A percentile compares a stretch with the other conserved stretches of the same genome.
These are phyloP conservation scores for Drepanosiphum platanoidis DNA, from an alignment of 2,888 invertebrate genomes.

Conservation along the genomic window DNA sequence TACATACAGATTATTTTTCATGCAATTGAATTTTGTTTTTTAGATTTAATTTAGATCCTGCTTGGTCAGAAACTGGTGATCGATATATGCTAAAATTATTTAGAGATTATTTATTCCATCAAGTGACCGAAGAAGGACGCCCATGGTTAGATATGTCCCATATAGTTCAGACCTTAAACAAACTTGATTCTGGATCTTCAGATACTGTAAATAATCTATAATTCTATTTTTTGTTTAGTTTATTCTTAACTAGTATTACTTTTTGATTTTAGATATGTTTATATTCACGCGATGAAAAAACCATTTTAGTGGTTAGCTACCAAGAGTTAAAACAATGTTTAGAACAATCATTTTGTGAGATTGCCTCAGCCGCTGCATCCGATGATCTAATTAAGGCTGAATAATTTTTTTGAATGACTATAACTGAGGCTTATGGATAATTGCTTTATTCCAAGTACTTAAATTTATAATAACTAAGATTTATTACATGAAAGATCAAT, in stretches of 20 bases:
- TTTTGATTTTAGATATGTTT: slow-evolving; percentile 80
- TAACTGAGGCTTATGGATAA: not conserved
- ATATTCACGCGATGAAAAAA: slow-evolving; percentile 96
- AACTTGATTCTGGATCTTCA: slow-evolving; percentile 83
- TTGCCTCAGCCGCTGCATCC: slow-evolving; percentile 69
- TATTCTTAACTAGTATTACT: slow-evolving; percentile 63
- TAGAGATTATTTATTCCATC: slow-evolving; percentile 97
- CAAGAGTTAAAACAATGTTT: slow-evolving; percentile 95
- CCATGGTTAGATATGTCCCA: slow-evolving; percentile 98
- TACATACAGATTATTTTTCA: slow-evolving; percentile 36
- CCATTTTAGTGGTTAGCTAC: slow-evolving; percentile 93
- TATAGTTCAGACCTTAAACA: slow-evolving; percentile 91
- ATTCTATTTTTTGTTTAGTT: slow-evolving; percentile 38
- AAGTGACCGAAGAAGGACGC: slow-evolving; percentile 88
- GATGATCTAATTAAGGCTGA: slow-evolving; percentile 58
- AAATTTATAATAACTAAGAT: slow-evolving; percentile 47
- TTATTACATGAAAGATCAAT: slow-evolving; percentile 24
- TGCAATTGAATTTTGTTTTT: slow-evolving; percentile 64
- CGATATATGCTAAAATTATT: slow-evolving; percentile 98
- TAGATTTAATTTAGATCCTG: slow-evolving; percentile 89
- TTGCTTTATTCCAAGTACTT: slow-evolving; percentile 49
- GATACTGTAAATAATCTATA: slow-evolving; percentile 74
- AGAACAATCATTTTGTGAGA: slow-evolving; percentile 89
- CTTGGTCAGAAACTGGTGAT: slow-evolving; percentile 98
- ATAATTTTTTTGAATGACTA: slow-evolving; percentile 29